phyloP scores from a whole-genome alignment of 2,888 invertebrate genomes.

The Xestoiulus laeticollis region DNA sequence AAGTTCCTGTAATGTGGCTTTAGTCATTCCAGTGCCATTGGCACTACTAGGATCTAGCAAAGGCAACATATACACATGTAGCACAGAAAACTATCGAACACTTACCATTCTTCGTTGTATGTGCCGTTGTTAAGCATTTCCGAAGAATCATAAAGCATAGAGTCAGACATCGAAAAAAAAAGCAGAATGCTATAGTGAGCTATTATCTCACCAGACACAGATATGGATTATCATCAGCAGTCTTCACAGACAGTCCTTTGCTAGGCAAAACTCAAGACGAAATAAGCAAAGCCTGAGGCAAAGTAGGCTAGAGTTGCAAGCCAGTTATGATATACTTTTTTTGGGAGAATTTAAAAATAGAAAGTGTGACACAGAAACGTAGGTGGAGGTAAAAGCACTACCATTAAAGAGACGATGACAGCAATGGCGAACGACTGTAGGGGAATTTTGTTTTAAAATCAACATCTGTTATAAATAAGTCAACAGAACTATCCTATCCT shows the following conservation, averaged over 20 bases:
- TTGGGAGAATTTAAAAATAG: slow-evolving; percentile 29
- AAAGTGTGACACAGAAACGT: slow-evolving; percentile 48
- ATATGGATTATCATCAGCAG: slow-evolving; percentile 4
- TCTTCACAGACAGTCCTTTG: neutral
- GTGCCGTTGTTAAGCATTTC: neutral
- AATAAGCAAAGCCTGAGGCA: slow-evolving; percentile 36
- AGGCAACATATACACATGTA: neutral
- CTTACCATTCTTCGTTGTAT: neutral
- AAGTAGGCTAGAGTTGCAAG: slow-evolving; percentile 41
- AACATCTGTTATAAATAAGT: slow-evolving; percentile 33
- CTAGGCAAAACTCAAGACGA: neutral
- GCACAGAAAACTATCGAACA: neutral
- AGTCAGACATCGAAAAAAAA: neutral
- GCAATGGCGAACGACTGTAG: neutral
- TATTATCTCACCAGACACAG: slow-evolving; percentile 7
- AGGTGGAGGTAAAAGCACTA: slow-evolving; percentile 38
- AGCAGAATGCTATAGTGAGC: neutral
- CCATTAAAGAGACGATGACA: slow-evolving; percentile 43
- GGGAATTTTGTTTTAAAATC: slow-evolving; percentile 21
- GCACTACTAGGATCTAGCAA: neutral
- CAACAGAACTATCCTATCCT: neutral
- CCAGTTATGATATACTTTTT: slow-evolving; percentile 43
- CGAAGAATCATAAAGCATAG: slow-evolving; percentile 30
- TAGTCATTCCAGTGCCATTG: neutral
- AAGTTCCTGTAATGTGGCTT: neutral